A percentile compares a stretch with the other conserved stretches of the same genome.
Conservation (phyloP, 2,888 invertebrate species). For the Pachliopta kotzebuea region DNA sequence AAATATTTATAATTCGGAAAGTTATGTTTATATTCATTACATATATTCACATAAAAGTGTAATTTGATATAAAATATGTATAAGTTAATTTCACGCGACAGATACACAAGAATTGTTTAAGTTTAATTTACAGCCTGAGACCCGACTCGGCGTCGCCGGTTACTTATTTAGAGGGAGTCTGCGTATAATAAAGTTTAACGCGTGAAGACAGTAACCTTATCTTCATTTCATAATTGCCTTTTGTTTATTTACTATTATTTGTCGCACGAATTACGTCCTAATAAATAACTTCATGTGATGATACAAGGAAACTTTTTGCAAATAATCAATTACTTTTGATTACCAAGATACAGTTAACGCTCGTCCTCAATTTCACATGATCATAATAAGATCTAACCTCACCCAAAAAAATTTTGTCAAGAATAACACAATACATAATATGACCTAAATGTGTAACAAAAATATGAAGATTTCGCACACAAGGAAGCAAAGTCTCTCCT, state of each 20-base stretch:
- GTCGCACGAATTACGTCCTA: neutral
- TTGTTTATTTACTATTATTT: slow-evolving; percentile 1
- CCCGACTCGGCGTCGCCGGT: neutral
- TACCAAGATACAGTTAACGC: too few species aligned
- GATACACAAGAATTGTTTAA: slow-evolving; percentile 1
- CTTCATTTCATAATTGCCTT: neutral
- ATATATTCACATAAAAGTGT: neutral
- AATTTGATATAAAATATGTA: neutral
- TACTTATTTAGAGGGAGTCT: neutral
- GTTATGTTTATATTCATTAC: neutral
- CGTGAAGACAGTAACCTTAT: slow-evolving; percentile 1
- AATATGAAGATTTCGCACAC: too few species aligned
- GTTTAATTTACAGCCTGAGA: neutral
- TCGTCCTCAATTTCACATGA: too few species aligned
- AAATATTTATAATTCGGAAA: too few species aligned
- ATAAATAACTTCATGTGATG: neutral
- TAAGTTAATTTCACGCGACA: neutral
- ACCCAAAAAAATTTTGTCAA: too few species aligned
- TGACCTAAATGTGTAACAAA: too few species aligned
- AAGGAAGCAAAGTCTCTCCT: too few species aligned
- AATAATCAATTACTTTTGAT: too few species aligned
- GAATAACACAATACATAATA: too few species aligned
- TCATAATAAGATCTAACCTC: too few species aligned
- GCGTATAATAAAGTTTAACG: too few species aligned
- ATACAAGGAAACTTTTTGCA: too few species aligned